Evolutionary conservation across 2,888 invertebrate genomes (phyloP), one percentile per base, ranked within the genome.

Genomic region (Noctua fimbriata): DNA sequence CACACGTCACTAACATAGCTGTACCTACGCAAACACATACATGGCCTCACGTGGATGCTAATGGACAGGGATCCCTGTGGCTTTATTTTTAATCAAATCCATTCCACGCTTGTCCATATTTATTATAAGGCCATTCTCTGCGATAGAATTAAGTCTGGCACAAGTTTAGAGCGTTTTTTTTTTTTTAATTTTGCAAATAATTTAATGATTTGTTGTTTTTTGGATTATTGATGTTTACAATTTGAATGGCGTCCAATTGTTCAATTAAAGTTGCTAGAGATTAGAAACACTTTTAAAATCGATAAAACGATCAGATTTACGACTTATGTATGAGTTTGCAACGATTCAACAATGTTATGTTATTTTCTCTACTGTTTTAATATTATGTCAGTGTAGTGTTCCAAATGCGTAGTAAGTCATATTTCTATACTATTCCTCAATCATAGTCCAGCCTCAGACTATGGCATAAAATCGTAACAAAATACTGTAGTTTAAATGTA

Each of bases 61-160:
- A 93, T 93, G 92, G 92, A 91, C 89, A 88, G 87, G 85, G 85
- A 90, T 90, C 90, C 89, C 85, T 44, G 75, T 86, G 93, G 89
- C 89, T 92, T 91, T 90, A 89, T 90, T 89, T 91, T 92, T 90
- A 91, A 91, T 92, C 87, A 89, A 86, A 87, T 78, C 86, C 82
- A 74, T 85, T 85, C 81, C 77, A 75, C 36, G 72, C 78, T 71
- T 81, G 76, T 79, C 82, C 73, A 85, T 74, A 76, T 79, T 81
- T 77, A 78, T 88, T 81, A 77, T 67, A 69, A 55, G 69, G 65
- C 52, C 69, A 72, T 70, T 69, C 70, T 80, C 67, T 63, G 73
- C 47, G 49, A 70, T 72, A 78, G 77, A 78, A 84, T 87, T 78
- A 78, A 79, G 52, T 77, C 76, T 28, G 69, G 24, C 18, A 63